Percentiles rank a stretch among this genome's conserved stretches.
Evolutionary conservation across 2,888 invertebrate genomes (phyloP).

Genomic region (Periphyllus acericola): DNA sequence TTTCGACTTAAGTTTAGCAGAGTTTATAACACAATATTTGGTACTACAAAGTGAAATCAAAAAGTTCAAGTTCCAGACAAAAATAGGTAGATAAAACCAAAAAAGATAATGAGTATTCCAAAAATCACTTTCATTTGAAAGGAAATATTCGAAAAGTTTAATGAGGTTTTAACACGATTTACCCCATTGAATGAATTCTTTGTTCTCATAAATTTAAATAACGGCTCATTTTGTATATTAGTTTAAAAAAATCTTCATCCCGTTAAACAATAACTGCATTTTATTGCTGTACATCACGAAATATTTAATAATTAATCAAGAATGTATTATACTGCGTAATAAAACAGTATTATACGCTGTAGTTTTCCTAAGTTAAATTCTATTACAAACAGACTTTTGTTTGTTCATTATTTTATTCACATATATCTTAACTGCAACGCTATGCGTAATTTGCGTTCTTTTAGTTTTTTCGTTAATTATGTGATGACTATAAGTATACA

Average conservation of each 20-base stretch:
- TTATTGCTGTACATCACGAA: neutral
- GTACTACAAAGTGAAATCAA: neutral
- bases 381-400: neutral
- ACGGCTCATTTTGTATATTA: neutral
- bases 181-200: neutral
- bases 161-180: slow-evolving; percentile 23
- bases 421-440: no score
- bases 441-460: no score
- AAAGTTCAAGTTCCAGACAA: neutral
- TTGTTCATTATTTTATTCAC: neutral
- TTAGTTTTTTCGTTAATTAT: no score
- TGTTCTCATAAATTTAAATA: neutral
- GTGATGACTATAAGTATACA: no score
- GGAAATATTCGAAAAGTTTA: slow-evolving; percentile 2
- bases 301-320: neutral
- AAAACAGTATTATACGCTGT: neutral
- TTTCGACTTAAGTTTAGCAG: neutral
- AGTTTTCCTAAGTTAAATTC: neutral
- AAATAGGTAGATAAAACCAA: neutral
- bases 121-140: neutral
- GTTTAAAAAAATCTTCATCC: neutral
- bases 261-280: neutral
- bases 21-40: neutral
- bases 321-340: neutral
- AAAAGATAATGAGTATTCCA: slow-evolving; percentile 1